Percentiles rank a stretch among this genome's conserved stretches.
These are phyloP conservation scores for Dromococcyx pavoninus DNA, from an alignment of 2,797 vertebrate genomes.

Conservation along the genomic window DNA sequence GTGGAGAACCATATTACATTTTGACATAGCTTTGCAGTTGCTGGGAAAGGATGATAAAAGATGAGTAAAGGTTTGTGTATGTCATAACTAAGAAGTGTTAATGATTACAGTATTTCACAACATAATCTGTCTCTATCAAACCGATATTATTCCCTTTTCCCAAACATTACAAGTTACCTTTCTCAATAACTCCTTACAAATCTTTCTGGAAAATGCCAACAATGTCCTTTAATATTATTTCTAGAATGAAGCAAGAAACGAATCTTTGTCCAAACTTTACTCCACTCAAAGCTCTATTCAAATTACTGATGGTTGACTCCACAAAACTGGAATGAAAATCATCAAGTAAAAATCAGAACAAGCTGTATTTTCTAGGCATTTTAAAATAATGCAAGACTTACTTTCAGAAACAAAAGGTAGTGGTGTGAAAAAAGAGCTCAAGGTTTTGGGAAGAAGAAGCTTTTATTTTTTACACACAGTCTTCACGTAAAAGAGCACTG, in stretches of 20 bases:
- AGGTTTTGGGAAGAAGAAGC: neutral
- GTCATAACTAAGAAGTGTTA: neutral
- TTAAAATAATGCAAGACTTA: neutral
- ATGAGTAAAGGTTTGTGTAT: neutral
- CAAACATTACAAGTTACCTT: neutral
- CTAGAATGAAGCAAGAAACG: neutral
- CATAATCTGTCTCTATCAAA: neutral
- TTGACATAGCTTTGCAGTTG: neutral
- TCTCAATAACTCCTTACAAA: neutral
- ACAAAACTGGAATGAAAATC: neutral
- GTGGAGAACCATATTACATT: neutral
- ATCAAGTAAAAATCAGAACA: neutral
- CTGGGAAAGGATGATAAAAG: neutral
- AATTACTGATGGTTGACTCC: neutral
- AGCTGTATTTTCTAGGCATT: neutral
- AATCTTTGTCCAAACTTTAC: neutral
- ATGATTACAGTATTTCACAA: neutral
- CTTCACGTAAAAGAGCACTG: neutral
- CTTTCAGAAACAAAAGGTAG: neutral
- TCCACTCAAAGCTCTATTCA: neutral
- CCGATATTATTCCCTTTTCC: neutral
- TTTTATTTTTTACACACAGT: neutral
- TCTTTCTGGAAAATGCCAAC: neutral
- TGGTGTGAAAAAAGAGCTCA: neutral
- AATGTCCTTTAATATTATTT: neutral